These are phyloP conservation scores for Heteronetta atricapilla DNA, from an alignment of 2,113 vertebrate genomes.

Conservation along the genomic window DNA sequence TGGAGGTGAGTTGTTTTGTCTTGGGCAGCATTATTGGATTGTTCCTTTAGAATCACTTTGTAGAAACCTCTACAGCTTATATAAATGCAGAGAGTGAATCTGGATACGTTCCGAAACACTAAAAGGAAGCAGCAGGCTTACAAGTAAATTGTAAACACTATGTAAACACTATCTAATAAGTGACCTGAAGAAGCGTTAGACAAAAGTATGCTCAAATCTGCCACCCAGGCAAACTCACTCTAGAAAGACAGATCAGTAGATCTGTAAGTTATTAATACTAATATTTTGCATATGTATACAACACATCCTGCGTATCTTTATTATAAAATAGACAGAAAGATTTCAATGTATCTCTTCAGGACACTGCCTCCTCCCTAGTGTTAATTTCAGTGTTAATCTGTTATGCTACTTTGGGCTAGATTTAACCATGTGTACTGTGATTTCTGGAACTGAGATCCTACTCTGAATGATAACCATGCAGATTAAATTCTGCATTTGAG, in stretches of 20 bases:
- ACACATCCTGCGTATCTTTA: not conserved
- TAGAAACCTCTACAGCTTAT: not conserved
- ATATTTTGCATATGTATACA: not conserved
- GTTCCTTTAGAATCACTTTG: not conserved
- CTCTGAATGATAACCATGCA: not conserved
- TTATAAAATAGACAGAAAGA: not conserved
- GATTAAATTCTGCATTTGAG: not conserved
- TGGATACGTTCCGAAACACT: not conserved
- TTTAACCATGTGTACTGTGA: not conserved
- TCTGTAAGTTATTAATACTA: not conserved
- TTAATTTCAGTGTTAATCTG: not conserved
- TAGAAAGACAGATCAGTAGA: not conserved
- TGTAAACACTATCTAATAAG: not conserved
- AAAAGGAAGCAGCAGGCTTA: not conserved
- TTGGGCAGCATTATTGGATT: not conserved
- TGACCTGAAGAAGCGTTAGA: not conserved
- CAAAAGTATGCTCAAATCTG: not conserved
- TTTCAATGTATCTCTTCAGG: not conserved
- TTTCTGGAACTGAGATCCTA: not conserved
- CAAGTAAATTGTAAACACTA: not conserved
- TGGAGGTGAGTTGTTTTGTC: not conserved
- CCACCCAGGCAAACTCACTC: not conserved
- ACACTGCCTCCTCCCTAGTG: fast-evolving
- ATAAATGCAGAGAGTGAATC: not conserved
- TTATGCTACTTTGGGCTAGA: not conserved